Evolutionary conservation across 2,888 invertebrate genomes (phyloP).

Genomic region (Pelosia muscerda): DNA sequence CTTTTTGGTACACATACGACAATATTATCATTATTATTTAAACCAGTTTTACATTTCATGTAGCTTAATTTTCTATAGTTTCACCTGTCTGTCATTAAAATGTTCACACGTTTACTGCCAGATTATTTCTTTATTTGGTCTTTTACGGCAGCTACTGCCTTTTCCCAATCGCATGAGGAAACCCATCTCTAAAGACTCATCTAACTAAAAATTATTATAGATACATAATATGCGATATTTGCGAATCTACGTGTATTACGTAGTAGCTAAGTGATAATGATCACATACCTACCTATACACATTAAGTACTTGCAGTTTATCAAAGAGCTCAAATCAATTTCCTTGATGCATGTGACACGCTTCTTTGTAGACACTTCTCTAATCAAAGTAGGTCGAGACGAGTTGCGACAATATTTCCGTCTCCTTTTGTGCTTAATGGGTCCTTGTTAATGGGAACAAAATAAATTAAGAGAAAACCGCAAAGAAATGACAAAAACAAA

Average conservation of each 20-base stretch:
- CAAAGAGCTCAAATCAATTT: slow-evolving; percentile 59
- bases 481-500: neutral
- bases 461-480: slow-evolving; percentile 6
- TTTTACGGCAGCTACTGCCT: no score
- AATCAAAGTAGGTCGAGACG: slow-evolving; percentile 80
- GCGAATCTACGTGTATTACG: neutral
- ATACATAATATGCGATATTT: neutral
- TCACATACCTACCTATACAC: neutral
- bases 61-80: no score
- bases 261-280: neutral
- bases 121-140: no score
- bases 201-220: no score
- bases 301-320: slow-evolving; percentile 15
- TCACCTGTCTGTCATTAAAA: no score
- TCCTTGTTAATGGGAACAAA: slow-evolving; percentile 43
- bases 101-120: no score
- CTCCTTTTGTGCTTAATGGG: slow-evolving; percentile 52
- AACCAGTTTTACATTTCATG: no score
- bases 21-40: no score
- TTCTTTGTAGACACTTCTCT: slow-evolving; percentile 70
- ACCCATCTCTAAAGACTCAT: no score
- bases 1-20: no score
- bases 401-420: slow-evolving; percentile 76
- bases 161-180: no score
- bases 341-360: slow-evolving; percentile 50